Conservation (phyloP, 1,140 invertebrate genomes). For the Pantala flavescens region DNA sequence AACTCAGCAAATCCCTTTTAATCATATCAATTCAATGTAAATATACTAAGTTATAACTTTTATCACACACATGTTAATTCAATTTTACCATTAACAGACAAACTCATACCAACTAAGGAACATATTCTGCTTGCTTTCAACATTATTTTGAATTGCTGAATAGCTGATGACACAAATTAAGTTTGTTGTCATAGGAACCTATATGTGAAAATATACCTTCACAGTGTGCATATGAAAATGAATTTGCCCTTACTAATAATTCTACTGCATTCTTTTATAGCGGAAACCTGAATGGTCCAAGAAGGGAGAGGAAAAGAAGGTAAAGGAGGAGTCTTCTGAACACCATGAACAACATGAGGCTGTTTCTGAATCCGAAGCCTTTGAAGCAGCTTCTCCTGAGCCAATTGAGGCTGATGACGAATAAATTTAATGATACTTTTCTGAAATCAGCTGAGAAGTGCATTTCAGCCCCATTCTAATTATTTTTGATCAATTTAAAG, state of each 20-base stretch:
- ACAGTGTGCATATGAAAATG: too few relatives aligned
- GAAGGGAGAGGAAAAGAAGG: slow-evolving; percentile 76
- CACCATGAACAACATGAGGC: not conserved
- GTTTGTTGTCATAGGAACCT: not conserved
- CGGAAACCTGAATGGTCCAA: slow-evolving; percentile 86
- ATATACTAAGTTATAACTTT: too few relatives aligned
- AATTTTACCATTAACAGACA: too few relatives aligned
- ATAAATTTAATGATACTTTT: slow-evolving; percentile 19
- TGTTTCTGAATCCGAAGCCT: not conserved
- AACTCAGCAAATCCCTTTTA: too few relatives aligned
- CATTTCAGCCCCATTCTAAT: not conserved
- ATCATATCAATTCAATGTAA: too few relatives aligned
- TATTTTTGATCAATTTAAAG: too few relatives aligned
- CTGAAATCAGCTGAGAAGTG: slow-evolving; percentile 14
- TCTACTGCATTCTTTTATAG: slow-evolving; percentile 30
- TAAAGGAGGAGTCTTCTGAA: slow-evolving; percentile 53
- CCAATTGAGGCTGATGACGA: slow-evolving; percentile 29
- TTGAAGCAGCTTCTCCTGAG: not conserved
- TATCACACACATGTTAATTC: too few relatives aligned
- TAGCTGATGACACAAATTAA: not conserved
- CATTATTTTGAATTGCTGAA: too few relatives aligned
- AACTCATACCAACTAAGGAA: too few relatives aligned
- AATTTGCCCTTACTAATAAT: too few relatives aligned
- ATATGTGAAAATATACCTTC: too few relatives aligned
- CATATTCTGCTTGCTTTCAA: too few relatives aligned